These are phyloP conservation scores for Vulpes lagopus DNA, from an alignment of 2,113 vertebrate species.

Conservation along the genomic window DNA sequence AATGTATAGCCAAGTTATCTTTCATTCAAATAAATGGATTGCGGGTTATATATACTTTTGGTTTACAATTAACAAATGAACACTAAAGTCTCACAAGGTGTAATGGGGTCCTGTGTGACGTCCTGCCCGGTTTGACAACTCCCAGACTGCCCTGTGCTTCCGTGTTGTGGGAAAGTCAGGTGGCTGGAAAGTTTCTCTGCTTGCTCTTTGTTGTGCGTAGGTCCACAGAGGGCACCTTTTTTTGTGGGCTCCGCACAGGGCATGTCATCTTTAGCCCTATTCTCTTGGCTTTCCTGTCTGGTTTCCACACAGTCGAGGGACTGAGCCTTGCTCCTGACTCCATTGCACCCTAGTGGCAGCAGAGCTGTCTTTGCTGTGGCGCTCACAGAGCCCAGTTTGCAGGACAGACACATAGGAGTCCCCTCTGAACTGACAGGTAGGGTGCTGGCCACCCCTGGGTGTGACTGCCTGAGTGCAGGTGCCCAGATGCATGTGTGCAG, in stretches of 20 bases:
- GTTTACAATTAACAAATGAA: background rate
- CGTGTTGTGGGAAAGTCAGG: background rate
- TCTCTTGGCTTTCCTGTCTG: background rate
- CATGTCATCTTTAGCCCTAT: too few relatives aligned
- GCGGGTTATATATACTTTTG: background rate
- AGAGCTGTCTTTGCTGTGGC: background rate
- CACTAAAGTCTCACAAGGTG: background rate
- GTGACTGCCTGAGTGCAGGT: background rate
- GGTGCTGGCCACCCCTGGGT: accelerated
- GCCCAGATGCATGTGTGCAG: too few relatives aligned
- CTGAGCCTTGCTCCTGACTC: background rate
- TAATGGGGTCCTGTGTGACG: background rate
- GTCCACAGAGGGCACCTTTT: background rate
- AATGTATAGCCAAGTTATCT: background rate
- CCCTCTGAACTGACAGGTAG: background rate
- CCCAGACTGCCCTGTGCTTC: accelerated
- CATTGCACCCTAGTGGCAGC: accelerated
- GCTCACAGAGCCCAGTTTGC: background rate
- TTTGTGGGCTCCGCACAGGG: accelerated
- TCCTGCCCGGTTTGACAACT: background rate
- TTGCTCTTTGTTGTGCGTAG: background rate
- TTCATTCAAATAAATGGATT: background rate
- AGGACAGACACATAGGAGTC: background rate
- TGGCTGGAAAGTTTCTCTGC: background rate
- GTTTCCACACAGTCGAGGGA: background rate